Base-by-base conservation (phyloP, 2,888 invertebrate species). In the Plagiodera versicolora region DNA sequence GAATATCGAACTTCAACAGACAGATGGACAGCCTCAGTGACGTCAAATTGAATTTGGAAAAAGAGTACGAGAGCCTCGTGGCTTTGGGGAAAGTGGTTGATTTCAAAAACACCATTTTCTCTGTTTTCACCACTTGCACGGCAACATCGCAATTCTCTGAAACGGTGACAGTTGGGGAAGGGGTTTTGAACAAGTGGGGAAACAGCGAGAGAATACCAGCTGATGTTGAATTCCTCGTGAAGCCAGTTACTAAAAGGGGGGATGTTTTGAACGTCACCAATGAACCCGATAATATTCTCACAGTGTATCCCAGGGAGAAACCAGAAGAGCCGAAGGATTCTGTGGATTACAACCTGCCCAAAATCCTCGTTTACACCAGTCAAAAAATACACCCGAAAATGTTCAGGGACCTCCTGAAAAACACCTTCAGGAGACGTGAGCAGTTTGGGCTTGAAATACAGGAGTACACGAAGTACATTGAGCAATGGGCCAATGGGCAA, bases 401-500 rank as follows among this genome's bases (percentile, higher is more conserved):
- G 35, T 46, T 67, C 4, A 56, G 67, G 30, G 66, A 67, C 11
- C 30, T 65, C 1, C 24, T 71, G 19, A 65, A 64, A 16, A 58
- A 58, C 32, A 49, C 24, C 2, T 65, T 67, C 24, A 28, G 20
- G 16, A 66, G 53, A 47, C 32, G 32, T 11, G 10, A 32, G 9
- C 8, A 10, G 9, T 6, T 32, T 11, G 11, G 19, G n/a, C 39
- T 2, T 39, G 35, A 39, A 11, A 52, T 32, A 18, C 11, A 18
- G 20, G 58, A 65, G 3, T 68, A 64, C 32, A 51, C 53, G 0
- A 66, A 63, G 47, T 72, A 67, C 46, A 64, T 71, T 10, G 66
- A 67, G 54, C 58, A 67, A n/a, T 72, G 72, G 72, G 56, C 58
- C 5, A 61, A 65, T 0, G 70, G 70, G 11, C 54, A 50, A 28